Conservation (phyloP, 2,888 invertebrate species). For the Eumacrocentrus americanus region DNA sequence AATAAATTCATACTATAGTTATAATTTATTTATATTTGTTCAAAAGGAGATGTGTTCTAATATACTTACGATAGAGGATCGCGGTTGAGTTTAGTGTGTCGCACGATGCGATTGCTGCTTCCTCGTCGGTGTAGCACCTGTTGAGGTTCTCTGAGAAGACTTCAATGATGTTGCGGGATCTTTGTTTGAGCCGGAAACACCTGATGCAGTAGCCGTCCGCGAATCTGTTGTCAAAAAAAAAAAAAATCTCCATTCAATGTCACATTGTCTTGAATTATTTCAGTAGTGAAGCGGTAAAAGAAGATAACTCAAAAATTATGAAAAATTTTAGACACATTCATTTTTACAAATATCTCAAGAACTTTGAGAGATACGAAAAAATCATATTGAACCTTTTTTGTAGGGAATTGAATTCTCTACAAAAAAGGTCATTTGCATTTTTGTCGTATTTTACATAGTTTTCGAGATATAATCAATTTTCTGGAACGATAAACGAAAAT, state of each 20-base stretch:
- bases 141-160: slow-evolving; percentile 67
- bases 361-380: too few species aligned
- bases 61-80: slow-evolving; percentile 68
- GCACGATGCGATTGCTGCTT: slow-evolving; percentile 67
- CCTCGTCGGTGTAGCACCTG: slow-evolving; percentile 69
- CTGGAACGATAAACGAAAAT: too few species aligned
- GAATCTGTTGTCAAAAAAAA: slow-evolving; percentile 56
- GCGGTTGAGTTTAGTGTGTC: slow-evolving; percentile 56
- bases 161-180: slow-evolving; percentile 69
- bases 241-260: neutral
- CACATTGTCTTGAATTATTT: too few species aligned
- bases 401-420: too few species aligned
- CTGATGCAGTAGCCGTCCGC: slow-evolving; percentile 67
- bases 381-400: too few species aligned
- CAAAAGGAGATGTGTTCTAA: neutral
- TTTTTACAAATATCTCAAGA: neutral
- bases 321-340: neutral
- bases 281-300: too few species aligned
- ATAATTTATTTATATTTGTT: neutral
- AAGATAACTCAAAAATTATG: too few species aligned
- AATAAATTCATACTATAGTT: too few species aligned
- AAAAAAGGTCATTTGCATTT: too few species aligned
- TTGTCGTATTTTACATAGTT: too few species aligned
- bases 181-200: slow-evolving; percentile 67
- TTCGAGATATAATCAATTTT: too few species aligned